Evolutionary conservation across 2,113 vertebrate genomes (phyloP), one percentile per base, ranked within the genome.

Genomic region (Illadopsis cleaveri): DNA sequence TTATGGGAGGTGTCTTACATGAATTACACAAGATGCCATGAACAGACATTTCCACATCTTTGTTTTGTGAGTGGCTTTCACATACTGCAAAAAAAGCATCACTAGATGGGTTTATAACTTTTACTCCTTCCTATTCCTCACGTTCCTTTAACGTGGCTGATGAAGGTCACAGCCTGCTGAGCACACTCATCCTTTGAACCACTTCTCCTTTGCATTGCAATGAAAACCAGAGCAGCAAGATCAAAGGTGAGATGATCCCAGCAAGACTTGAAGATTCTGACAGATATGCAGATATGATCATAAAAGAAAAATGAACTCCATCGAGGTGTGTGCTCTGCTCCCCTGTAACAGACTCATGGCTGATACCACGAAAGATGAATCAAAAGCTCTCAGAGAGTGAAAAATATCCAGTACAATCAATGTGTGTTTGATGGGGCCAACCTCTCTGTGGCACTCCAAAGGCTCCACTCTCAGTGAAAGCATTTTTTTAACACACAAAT

Each of bases 221-320:
- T 86, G 66, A 92, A 92, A 82, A 66, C 64, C 42, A 12, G 77
- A 96, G 79, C 24, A 77, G 71, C 89, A 91, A 90, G 84, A 95
- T 97, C 86, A 97, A 96, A 96, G 56, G 73, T 93, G 38, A 91
- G 94, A 95, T 69, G 93, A 90, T 48, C 61, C 70, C 17, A 2
- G 78, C 64, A 80, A 86, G 82, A 77, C 65, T 35, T 68, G 83
- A 76, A 89, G 66, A 85, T 90, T 93, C 92, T 94, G 95, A 93
- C 92, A 94, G 89, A 95, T 91, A 78, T 16, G 81, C 47, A 96
- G 93, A 91, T 95, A 94, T 22, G 75, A 92, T 80, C 82, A 90
- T 77, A 56, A 81, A 92, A 85, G 90, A 91, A 89, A 96, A 86
- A 28, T n/a, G 15, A 91, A 80, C 72, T 93, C 44, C 54, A 56